Evolutionary conservation across 2,888 invertebrate genomes (phyloP).

Genomic region (Caenorhabditis plicata): DNA sequence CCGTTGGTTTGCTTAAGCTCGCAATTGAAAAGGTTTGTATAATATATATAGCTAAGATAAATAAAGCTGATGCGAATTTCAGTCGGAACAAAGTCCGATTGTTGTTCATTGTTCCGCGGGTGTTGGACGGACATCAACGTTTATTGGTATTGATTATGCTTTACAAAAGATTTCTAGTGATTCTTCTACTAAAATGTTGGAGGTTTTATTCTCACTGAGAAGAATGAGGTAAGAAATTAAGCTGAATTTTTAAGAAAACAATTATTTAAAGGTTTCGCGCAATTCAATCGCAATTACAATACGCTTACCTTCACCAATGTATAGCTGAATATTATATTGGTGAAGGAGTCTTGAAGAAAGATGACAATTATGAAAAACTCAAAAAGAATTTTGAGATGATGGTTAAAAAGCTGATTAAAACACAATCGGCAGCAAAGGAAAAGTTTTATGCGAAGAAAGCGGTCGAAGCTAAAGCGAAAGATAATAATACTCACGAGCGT

Average conservation of each 20-base stretch:
- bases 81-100: slow-evolving; percentile 25
- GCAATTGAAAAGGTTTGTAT: not conserved
- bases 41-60: not conserved
- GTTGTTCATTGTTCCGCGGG: slow-evolving; percentile 53
- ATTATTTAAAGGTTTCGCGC: not conserved
- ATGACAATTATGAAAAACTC: not conserved
- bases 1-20: not conserved
- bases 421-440: not conserved
- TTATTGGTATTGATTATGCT: slow-evolving; percentile 42
- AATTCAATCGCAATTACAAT: slow-evolving; percentile 2
- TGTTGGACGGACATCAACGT: slow-evolving; percentile 47
- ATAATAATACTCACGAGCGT: no score
- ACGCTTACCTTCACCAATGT: slow-evolving; percentile 1
- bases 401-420: slow-evolving; percentile 1
- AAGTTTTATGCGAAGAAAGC: slow-evolving; percentile 1
- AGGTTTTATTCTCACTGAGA: not conserved
- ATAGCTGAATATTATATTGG: not conserved
- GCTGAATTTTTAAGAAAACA: not conserved
- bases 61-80: no score
- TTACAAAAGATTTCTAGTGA: slow-evolving; percentile 21
- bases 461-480: no score
- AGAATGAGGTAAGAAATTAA: not conserved
- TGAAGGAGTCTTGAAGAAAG: not conserved
- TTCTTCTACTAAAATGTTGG: not conserved
- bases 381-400: not conserved